Conservation (phyloP, 2,113 vertebrate genomes). For the Oxyura jamaicensis region DNA sequence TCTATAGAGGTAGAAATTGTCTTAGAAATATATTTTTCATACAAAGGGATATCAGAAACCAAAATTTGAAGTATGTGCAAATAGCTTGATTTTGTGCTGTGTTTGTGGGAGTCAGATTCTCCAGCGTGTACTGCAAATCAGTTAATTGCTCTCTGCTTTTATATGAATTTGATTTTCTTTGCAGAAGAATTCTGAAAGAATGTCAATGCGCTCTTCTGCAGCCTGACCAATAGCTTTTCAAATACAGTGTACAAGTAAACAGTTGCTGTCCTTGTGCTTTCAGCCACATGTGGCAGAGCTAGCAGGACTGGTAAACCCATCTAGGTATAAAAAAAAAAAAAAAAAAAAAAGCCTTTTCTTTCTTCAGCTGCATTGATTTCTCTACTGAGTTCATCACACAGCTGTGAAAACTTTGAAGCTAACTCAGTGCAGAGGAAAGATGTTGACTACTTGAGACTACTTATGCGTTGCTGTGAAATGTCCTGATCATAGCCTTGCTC, state of each 20-base stretch:
- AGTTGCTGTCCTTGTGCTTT: not conserved
- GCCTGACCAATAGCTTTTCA: not conserved
- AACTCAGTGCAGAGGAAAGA: not conserved
- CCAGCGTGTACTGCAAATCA: not conserved
- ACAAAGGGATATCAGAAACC: not conserved
- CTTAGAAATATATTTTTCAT: not conserved
- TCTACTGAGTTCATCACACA: not conserved
- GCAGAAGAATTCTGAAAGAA: not conserved
- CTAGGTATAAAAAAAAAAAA: not conserved
- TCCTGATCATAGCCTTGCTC: not conserved
- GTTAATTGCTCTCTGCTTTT: not conserved
- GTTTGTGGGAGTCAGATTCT: not conserved
- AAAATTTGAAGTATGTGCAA: not conserved
- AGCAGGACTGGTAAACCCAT: not conserved
- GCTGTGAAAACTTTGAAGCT: not conserved
- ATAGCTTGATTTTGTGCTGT: not conserved
- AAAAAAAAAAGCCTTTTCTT: not conserved
- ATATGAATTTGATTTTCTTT: not conserved
- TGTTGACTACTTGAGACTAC: not conserved
- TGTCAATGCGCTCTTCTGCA: not conserved
- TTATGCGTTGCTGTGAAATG: not conserved
- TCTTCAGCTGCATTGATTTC: not conserved
- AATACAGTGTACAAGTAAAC: not conserved
- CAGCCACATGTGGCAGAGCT: not conserved
- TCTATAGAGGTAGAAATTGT: not conserved